Evolutionary conservation across 1,140 invertebrate species (phyloP).

Genomic region (Sinonovacula constricta): DNA sequence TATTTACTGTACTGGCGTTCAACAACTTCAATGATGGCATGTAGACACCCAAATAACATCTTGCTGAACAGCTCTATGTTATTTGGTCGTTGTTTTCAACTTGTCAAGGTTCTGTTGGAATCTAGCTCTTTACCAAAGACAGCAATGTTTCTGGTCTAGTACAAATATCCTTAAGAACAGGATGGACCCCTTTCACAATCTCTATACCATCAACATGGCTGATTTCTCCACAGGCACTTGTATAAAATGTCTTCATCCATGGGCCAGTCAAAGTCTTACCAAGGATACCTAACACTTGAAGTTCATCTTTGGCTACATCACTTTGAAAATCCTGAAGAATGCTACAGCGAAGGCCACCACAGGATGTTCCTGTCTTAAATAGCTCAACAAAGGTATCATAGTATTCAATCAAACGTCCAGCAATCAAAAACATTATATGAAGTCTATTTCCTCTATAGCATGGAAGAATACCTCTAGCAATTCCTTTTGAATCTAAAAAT

Average conservation of each 20-base stretch:
- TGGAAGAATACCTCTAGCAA: too few species aligned
- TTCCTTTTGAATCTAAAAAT: too few species aligned
- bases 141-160: too few species aligned
- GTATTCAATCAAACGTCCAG: constrained; percentile 1
- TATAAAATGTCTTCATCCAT: background rate
- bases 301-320: constrained; percentile 1
- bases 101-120: too few species aligned
- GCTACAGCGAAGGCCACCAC: background rate
- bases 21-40: constrained; percentile 11
- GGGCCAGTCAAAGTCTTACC: background rate
- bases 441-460: too few species aligned
- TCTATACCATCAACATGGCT: background rate
- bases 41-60: background rate
- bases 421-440: background rate
- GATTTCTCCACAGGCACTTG: background rate
- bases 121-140: too few species aligned
- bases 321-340: constrained; percentile 1
- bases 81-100: too few species aligned
- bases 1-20: constrained; percentile 41
- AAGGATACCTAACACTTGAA: constrained; percentile 2
- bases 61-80: background rate
- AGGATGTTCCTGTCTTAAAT: background rate
- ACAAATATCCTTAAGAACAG: too few species aligned
- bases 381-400: background rate
- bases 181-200: too few species aligned